Base-by-base conservation (phyloP, 2,888 invertebrate species). In the Pheosia gnoma region DNA sequence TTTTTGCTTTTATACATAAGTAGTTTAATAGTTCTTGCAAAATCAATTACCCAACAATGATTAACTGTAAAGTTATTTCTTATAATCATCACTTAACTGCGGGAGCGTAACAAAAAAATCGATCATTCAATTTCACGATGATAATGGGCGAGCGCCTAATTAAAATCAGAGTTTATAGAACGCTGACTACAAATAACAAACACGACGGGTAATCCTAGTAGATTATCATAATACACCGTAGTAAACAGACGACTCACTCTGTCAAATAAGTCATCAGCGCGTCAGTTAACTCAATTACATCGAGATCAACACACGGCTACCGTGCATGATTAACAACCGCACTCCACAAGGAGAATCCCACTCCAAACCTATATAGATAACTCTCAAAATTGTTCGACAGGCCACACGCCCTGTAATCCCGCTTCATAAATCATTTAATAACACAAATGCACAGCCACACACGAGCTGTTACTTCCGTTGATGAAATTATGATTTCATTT, bases 351-450 rank as follows among this genome's bases (percentile, higher is more conserved):
- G 76, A 61, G 88, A 83, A 83, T 72, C 80, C 71, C 63, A 85
- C 87, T 81, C 78, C 86, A 82, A 66, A 60, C 58, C 72, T 58
- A 75, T 72, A 70, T 62, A n/a, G 68, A 79, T 84, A 87, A 81
- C 82, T 78, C 74, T 77, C 80, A 88, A 84, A 86, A 81, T 87
- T 75, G 80, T 78, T 76, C 74, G 72, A 74, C 82, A 75, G 71
- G 68, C 69, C 71, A 69, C 78, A 68, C 74, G 80, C 79, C 74
- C 79, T 63, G 87, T 90, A 90, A 93, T 93, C 90, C 91, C 87
- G 85, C 83, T 86, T 87, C 90, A 93, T 93, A 92, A 93, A 93
- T 93, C 93, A 93, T 93, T 92, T 93, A 92, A 93, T 93, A 93
- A 92, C 93, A 91, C 90, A 90, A 93, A 91, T 88, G 90, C 88